Base-by-base conservation (phyloP, 2,113 vertebrate genomes). In the Seriola aureovittata region DNA sequence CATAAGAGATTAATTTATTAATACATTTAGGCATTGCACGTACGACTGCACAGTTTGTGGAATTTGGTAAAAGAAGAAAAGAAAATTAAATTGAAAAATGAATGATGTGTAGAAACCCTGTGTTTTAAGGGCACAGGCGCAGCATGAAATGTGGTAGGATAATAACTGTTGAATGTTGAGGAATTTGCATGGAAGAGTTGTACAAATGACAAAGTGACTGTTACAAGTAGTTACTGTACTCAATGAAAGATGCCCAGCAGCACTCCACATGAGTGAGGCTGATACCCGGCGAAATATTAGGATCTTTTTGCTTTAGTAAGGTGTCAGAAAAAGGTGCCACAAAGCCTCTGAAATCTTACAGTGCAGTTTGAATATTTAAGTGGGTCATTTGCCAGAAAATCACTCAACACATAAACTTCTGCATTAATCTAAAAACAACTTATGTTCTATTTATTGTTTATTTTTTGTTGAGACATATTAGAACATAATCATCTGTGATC, bases 111-210 rank as follows among this genome's bases (percentile, higher is more conserved):
- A 38, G 25, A 9, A 68, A 58, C 4, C 19, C 54, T 75, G 32
- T 13, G 1, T 71, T 67, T 32, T 46, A 14, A 42, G 55, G 38
- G 32, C 29, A 1, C 8, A 10, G 4, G 42, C 3, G 5, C 54
- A 29, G 21, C 78, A 68, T 81, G 74, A 62, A n/a, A 23, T 59
- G 38, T 73, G 60, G 7, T 48, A 3, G 5, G 40, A 40, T 52
- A 34, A 42, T n/a, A 23, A 11, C 16, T 72, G 62, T 19, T 58
- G 23, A 71, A 38, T 7, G 69, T 46, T 72, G 32, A 77, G 40
- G 59, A 42, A 21, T 32, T n/a, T n/a, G 29, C 0, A 48, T 54
- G 40, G 57, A 17, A 32, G 46, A 44, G 54, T 32, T 44, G 44
- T 8, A 17, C 25, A 44, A 34, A 32, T 40, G 14, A 42, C 0